These are phyloP conservation scores for Pluvialis apricaria DNA, from an alignment of 2,113 vertebrate species.

Conservation along the genomic window DNA sequence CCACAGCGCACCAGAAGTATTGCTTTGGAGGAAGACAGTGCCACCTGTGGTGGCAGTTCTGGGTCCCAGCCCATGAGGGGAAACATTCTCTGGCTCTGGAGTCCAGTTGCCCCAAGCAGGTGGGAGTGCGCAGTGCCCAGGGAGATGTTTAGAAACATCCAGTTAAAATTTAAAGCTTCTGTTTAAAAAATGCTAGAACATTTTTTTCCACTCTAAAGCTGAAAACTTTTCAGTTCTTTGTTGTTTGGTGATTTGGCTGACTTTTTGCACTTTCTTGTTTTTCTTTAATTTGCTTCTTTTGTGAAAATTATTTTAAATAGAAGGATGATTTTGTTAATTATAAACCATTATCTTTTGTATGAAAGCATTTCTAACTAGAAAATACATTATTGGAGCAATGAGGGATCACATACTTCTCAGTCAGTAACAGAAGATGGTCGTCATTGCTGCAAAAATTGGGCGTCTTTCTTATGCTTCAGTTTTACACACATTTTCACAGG, in stretches of 20 bases:
- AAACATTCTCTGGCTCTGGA: background rate
- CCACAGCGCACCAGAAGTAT: background rate
- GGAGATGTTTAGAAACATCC: background rate
- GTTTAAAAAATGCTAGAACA: background rate
- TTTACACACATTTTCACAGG: background rate
- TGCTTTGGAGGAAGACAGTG: background rate
- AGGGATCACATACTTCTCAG: background rate
- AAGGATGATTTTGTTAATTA: background rate
- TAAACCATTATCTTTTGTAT: background rate
- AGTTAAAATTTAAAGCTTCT: background rate
- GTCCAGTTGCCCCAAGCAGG: background rate
- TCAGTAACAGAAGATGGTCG: fast-evolving
- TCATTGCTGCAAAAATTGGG: background rate
- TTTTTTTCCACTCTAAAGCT: background rate
- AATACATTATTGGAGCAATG: background rate
- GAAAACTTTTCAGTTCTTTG: background rate
- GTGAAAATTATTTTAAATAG: background rate
- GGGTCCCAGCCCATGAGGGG: background rate
- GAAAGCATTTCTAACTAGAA: background rate
- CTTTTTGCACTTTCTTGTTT: background rate
- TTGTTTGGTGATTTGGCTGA: background rate
- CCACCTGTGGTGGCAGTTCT: background rate
- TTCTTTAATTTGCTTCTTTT: background rate
- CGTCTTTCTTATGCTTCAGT: background rate
- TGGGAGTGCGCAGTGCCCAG: background rate